Conservation (phyloP, 2,113 vertebrate species). For the Oncorhynchus keta region DNA sequence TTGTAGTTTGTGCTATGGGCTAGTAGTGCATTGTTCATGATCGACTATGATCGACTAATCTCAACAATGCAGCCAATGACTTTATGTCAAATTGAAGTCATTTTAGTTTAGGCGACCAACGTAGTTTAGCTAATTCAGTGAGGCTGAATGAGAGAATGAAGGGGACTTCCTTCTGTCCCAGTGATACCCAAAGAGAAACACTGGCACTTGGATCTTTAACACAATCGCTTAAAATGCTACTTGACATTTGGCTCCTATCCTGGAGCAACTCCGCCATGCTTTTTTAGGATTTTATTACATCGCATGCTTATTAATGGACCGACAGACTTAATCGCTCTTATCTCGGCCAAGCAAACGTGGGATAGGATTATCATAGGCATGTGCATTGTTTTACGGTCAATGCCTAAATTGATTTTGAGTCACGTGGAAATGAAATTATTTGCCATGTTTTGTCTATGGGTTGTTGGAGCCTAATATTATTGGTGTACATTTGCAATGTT, state of each 20-base stretch:
- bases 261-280: constrained; percentile 46
- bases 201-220: constrained; percentile 46
- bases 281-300: constrained; percentile 59
- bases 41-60: background rate
- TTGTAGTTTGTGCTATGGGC: no score
- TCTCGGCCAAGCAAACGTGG: constrained; percentile 32
- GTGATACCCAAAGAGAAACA: constrained; percentile 36
- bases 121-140: background rate
- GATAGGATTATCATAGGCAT: constrained; percentile 33
- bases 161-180: background rate
- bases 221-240: constrained; percentile 56
- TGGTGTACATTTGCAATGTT: background rate
- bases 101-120: background rate
- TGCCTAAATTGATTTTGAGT: constrained; percentile 47
- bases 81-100: background rate
- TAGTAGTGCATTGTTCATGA: no score
- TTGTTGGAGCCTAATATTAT: background rate
- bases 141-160: constrained; percentile 69
- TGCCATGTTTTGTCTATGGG: background rate
- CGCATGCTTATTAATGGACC: constrained; percentile 48
- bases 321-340: constrained; percentile 43
- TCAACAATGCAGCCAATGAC: background rate
- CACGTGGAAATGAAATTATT: constrained; percentile 6
- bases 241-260: constrained; percentile 62
- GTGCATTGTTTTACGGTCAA: constrained; percentile 40